phyloP scores from a whole-genome alignment of 2,888 invertebrate genomes.

The Ichneumoninae sp. region DNA sequence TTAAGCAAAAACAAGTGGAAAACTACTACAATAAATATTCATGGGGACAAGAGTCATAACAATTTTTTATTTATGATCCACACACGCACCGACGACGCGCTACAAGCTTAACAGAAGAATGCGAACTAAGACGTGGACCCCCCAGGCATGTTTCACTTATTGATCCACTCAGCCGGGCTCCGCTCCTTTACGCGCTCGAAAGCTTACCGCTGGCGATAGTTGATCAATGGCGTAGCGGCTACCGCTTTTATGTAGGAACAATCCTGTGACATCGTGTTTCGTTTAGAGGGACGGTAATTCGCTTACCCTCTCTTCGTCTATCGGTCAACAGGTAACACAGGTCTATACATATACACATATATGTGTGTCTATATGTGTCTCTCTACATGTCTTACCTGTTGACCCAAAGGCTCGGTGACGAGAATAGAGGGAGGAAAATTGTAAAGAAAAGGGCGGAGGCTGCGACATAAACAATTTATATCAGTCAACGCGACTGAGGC shows the following conservation, averaged over 20 bases:
- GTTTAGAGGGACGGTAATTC: too few relatives aligned
- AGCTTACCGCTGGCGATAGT: slow-evolving; percentile 11
- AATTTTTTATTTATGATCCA: too few relatives aligned
- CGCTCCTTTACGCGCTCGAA: slow-evolving; percentile 19
- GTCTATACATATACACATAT: neutral
- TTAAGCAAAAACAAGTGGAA: too few relatives aligned
- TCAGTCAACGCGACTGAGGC: neutral
- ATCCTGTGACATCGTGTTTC: neutral
- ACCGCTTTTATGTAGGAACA: neutral
- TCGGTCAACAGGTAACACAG: neutral
- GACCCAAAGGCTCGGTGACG: neutral
- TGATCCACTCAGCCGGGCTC: slow-evolving; percentile 19
- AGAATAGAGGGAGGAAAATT: neutral
- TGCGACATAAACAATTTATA: slow-evolving; percentile 8
- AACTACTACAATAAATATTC: too few relatives aligned
- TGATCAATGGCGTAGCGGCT: neutral
- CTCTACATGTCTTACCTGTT: neutral
- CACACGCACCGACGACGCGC: too few relatives aligned
- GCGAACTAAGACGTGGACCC: too few relatives aligned
- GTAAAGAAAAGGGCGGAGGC: neutral
- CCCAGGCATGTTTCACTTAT: slow-evolving; percentile 34
- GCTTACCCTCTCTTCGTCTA: neutral
- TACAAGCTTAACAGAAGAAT: too few relatives aligned
- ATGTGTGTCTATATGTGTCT: neutral
- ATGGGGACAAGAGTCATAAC: too few relatives aligned